phyloP scores from a whole-genome alignment of 2,888 invertebrate genomes.

The Lacanobia oleracea region DNA sequence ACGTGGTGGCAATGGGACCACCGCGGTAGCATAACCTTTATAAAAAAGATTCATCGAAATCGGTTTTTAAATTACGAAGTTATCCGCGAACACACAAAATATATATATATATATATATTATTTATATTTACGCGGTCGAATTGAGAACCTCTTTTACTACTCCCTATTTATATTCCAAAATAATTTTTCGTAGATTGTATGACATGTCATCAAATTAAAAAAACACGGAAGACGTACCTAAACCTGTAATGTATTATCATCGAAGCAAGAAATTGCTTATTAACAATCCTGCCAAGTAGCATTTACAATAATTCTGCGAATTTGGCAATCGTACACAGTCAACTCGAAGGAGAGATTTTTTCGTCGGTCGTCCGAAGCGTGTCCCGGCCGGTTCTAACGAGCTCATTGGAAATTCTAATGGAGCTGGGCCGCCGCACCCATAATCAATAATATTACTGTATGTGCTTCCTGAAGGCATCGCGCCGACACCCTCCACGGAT shows the following conservation, averaged over 20 bases:
- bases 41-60: too few relatives aligned
- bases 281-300: conserved; percentile 69
- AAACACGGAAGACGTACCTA: conserved; percentile 22
- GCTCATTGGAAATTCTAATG: conserved; percentile 90
- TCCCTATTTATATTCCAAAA: background rate
- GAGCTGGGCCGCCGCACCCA: conserved; percentile 84
- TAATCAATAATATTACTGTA: conserved; percentile 90
- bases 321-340: conserved; percentile 58
- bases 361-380: conserved; percentile 80
- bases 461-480: conserved; percentile 85
- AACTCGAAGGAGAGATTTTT: conserved; percentile 77
- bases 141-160: too few relatives aligned
- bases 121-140: too few relatives aligned
- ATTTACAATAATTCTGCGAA: conserved; percentile 53
- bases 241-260: conserved; percentile 32
- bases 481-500: conserved; percentile 71
- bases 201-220: conserved; percentile 30
- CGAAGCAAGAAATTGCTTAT: conserved; percentile 60
- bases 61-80: too few relatives aligned
- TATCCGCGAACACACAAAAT: too few relatives aligned
- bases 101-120: too few relatives aligned
- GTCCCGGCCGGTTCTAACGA: conserved; percentile 86
- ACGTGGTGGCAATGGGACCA: too few relatives aligned
- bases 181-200: background rate
- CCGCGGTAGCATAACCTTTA: too few relatives aligned